These are phyloP conservation scores for Podarcis cretensis DNA, from an alignment of 2,113 vertebrate species.

Conservation along the genomic window DNA sequence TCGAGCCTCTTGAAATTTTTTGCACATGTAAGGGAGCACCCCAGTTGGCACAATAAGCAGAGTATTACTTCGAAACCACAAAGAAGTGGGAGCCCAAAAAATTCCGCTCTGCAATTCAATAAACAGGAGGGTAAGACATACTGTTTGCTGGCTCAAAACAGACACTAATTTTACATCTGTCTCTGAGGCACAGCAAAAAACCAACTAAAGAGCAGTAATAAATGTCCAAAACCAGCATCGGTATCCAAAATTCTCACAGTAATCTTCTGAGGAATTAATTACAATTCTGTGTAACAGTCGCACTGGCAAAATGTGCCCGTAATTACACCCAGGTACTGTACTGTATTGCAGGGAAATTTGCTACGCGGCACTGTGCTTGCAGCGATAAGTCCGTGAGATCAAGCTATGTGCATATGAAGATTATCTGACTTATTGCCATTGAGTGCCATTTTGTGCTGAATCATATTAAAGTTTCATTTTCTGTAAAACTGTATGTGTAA, in stretches of 20 bases:
- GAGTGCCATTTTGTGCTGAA: conserved; percentile 78
- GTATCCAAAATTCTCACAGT: conserved; percentile 71
- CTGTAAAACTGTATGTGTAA: conserved; percentile 72
- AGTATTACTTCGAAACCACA: conserved; percentile 61
- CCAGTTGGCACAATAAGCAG: conserved; percentile 60
- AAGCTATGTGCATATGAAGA: conserved; percentile 74
- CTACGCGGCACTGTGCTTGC: conserved; percentile 74
- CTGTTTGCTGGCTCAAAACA: conserved; percentile 64
- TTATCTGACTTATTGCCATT: conserved; percentile 76
- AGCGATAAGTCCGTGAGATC: conserved; percentile 70
- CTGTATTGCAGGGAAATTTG: conserved; percentile 63
- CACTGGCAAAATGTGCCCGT: conserved; percentile 65
- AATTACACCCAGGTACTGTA: conserved; percentile 71
- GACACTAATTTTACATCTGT: conserved; percentile 67
- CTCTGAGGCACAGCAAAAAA: conserved; percentile 69
- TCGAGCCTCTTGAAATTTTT: conserved; percentile 56
- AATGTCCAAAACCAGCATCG: conserved; percentile 62
- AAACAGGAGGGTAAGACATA: conserved; percentile 65
- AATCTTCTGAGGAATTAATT: conserved; percentile 72
- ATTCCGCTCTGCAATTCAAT: conserved; percentile 61
- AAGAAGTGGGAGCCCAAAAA: conserved; percentile 72
- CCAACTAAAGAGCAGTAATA: conserved; percentile 68
- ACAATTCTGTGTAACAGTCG: conserved; percentile 61
- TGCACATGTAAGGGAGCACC: conserved; percentile 37
- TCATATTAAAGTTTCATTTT: conserved; percentile 83